Percentiles rank a stretch among this genome's conserved stretches.
Evolutionary conservation across 1,140 invertebrate genomes (phyloP).

Genomic region (Macrostomum lignano): DNA sequence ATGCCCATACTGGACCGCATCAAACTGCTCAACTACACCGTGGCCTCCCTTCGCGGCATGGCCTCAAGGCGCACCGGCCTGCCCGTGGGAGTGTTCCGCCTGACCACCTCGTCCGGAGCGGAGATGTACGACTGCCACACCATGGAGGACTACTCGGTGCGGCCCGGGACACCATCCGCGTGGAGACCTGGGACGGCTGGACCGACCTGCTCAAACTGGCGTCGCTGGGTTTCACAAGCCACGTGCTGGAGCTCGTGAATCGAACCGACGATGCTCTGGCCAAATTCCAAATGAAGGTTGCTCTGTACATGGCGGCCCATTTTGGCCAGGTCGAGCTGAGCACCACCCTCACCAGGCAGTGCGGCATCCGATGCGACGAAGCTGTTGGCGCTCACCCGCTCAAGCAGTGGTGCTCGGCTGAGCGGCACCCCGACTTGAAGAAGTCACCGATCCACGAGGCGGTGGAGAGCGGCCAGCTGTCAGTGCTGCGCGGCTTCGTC

Average conservation of each 20-base stretch:
- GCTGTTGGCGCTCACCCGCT: slow-evolving; percentile 18
- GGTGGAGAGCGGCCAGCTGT: slow-evolving; percentile 16
- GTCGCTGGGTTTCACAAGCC: slow-evolving; percentile 17
- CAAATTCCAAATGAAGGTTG: slow-evolving; percentile 18
- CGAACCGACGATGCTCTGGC: slow-evolving; percentile 14
- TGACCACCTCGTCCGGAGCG: slow-evolving; percentile 11
- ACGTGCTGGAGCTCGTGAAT: slow-evolving; percentile 13
- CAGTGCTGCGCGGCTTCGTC: slow-evolving; percentile 19
- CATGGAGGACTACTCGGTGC: slow-evolving; percentile 17
- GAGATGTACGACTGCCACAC: slow-evolving; percentile 19
- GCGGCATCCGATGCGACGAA: slow-evolving; percentile 14
- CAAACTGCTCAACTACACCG: slow-evolving; percentile 2
- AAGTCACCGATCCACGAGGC: slow-evolving; percentile 21
- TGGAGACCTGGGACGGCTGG: slow-evolving; percentile 26
- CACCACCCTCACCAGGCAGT: slow-evolving; percentile 13
- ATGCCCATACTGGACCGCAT: slow-evolving; percentile 1
- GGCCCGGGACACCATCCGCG: slow-evolving; percentile 13
- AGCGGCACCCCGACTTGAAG: slow-evolving; percentile 13
- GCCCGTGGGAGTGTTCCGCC: slow-evolving; percentile 19
- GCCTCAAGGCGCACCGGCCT: slow-evolving; percentile 14
- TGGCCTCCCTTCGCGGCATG: neutral
- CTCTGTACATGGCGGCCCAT: slow-evolving; percentile 20
- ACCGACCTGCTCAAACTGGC: slow-evolving; percentile 20
- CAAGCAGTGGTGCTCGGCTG: slow-evolving; percentile 15
- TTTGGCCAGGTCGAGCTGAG: slow-evolving; percentile 23